A percentile compares a stretch with the other conserved stretches of the same genome.
These are phyloP conservation scores for Hapalemur alaotrensis DNA, from an alignment of 2,797 vertebrate genomes.

Conservation along the genomic window DNA sequence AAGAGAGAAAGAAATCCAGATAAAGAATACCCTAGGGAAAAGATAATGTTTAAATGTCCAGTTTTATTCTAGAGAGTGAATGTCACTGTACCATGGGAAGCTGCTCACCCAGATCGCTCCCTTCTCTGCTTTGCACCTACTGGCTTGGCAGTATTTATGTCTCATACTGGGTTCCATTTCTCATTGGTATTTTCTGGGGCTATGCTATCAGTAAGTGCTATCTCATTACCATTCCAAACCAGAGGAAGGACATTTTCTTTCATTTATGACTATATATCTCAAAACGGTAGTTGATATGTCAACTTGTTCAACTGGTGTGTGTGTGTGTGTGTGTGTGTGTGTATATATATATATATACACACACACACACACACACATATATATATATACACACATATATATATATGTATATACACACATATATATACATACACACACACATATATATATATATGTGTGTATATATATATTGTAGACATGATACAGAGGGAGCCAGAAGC, in stretches of 20 bases:
- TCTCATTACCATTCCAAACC: neutral
- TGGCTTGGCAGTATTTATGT: neutral
- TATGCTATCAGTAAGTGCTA: neutral
- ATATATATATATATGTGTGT: too few relatives aligned
- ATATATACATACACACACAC: too few relatives aligned
- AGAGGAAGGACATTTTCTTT: constrained; percentile 15
- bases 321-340: too few relatives aligned
- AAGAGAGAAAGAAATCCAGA: neutral
- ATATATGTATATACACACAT: too few relatives aligned
- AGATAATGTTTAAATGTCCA: neutral
- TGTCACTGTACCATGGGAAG: neutral
- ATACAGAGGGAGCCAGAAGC: neutral
- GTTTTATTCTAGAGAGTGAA: neutral
- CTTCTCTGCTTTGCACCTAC: neutral
- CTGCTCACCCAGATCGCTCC: neutral
- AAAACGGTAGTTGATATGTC: neutral
- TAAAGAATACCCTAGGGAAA: neutral
- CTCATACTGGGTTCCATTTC: neutral
- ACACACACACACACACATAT: too few relatives aligned
- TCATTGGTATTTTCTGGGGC: neutral
- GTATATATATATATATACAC: too few relatives aligned
- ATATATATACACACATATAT: too few relatives aligned
- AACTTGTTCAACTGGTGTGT: neutral
- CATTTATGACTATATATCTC: neutral
- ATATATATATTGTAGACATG: neutral